Percentiles rank a stretch among this genome's conserved stretches.
These are phyloP conservation scores for Amblyopsis rosae DNA, from an alignment of 2,113 vertebrate genomes.

Conservation along the genomic window DNA sequence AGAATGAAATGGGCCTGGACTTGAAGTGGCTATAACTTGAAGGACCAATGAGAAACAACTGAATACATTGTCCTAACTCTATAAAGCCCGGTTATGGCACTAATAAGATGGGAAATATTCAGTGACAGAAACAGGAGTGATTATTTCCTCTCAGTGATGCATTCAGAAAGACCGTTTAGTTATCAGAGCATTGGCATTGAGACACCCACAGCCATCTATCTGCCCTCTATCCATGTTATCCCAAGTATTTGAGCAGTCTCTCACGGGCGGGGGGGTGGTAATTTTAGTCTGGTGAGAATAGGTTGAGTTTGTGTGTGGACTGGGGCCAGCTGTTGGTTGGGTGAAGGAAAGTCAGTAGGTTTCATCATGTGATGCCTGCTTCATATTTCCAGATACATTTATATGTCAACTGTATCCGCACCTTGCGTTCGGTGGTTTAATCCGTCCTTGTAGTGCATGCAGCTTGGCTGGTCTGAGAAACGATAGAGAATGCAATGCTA, in stretches of 20 bases:
- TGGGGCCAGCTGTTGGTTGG: constrained; percentile 45
- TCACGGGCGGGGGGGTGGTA: constrained; percentile 1
- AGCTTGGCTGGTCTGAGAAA: constrained; percentile 25
- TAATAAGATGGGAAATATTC: background rate
- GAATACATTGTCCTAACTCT: too few relatives aligned
- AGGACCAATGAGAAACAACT: too few relatives aligned
- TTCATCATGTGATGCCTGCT: constrained; percentile 22
- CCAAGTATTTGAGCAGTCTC: constrained; percentile 9
- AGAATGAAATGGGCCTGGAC: background rate
- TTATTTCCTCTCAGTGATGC: background rate
- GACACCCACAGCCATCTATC: constrained; percentile 13
- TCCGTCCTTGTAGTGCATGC: constrained; percentile 39
- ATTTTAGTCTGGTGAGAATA: constrained; percentile 1
- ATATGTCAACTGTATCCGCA: constrained; percentile 12
- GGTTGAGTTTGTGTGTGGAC: constrained; percentile 4
- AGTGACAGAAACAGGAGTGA: background rate
- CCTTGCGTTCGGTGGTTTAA: constrained; percentile 34
- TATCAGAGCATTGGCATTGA: background rate
- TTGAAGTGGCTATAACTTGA: background rate
- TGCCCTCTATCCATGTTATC: constrained; percentile 28
- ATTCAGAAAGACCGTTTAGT: background rate
- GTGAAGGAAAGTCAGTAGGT: background rate
- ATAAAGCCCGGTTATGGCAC: background rate
- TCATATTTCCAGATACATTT: constrained; percentile 37
- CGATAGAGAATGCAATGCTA: constrained; percentile 2